Evolutionary conservation across 1,140 invertebrate genomes (phyloP).

Genomic region (Drosophila aff.): DNA sequence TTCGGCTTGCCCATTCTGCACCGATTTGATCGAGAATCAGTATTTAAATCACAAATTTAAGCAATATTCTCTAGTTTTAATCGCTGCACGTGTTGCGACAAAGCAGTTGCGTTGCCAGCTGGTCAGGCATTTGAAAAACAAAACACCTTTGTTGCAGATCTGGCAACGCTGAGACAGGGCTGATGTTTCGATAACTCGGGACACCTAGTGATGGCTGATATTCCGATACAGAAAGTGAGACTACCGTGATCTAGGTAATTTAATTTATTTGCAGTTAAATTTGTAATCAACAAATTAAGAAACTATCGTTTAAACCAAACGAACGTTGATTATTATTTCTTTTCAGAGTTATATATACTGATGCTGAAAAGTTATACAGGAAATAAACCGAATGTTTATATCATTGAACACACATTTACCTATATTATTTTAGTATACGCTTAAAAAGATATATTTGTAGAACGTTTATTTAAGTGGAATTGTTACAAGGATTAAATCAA

Average conservation of each 20-base stretch:
- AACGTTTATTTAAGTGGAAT: not conserved
- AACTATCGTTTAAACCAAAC: not conserved
- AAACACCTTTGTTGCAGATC: slow-evolving; percentile 7
- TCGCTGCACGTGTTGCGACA: slow-evolving; percentile 66
- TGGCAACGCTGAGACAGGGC: slow-evolving; percentile 12
- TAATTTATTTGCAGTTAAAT: not conserved
- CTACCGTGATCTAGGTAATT: not conserved
- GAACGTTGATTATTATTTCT: not conserved
- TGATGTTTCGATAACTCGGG: slow-evolving; percentile 8
- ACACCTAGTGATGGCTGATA: not conserved
- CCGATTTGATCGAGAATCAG: slow-evolving; percentile 3
- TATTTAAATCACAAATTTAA: not conserved
- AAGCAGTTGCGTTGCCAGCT: slow-evolving; percentile 23
- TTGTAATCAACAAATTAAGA: not conserved
- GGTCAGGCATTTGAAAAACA: slow-evolving; percentile 17
- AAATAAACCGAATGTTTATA: not conserved
- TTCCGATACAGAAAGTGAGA: not conserved
- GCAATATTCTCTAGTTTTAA: not conserved
- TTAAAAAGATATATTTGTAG: too few relatives aligned
- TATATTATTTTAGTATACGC: too few relatives aligned
- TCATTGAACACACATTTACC: not conserved
- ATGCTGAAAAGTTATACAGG: not conserved
- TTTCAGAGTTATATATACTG: too few relatives aligned
- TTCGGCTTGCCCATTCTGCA: slow-evolving; percentile 78
- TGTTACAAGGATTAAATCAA: too few relatives aligned